These are phyloP conservation scores for Equus przewalskii DNA, from an alignment of 2,113 vertebrate genomes.

Conservation along the genomic window DNA sequence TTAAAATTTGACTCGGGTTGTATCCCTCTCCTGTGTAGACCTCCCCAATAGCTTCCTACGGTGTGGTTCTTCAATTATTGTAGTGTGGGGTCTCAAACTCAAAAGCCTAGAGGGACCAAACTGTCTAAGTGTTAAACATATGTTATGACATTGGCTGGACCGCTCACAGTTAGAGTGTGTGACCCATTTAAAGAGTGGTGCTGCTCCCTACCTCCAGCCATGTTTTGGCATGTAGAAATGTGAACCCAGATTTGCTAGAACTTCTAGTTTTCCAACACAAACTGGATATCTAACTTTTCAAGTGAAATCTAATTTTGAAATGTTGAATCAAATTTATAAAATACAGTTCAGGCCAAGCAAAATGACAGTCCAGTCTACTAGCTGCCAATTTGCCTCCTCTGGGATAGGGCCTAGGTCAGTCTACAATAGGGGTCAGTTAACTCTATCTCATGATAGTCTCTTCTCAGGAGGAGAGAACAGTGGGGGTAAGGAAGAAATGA, in stretches of 20 bases:
- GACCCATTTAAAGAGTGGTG: background rate
- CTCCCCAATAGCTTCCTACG: background rate
- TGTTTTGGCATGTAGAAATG: background rate
- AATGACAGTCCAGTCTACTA: slow-evolving; percentile 9
- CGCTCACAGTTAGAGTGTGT: background rate
- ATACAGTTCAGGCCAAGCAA: slow-evolving; percentile 25
- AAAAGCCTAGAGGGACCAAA: background rate
- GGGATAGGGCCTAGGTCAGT: background rate
- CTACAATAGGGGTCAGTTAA: background rate
- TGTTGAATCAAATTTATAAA: slow-evolving; percentile 47
- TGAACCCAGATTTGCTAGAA: background rate
- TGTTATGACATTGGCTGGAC: background rate
- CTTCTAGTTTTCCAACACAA: slow-evolving; percentile 57
- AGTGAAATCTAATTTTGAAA: slow-evolving; percentile 61
- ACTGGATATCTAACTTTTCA: slow-evolving; percentile 52
- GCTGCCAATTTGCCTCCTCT: slow-evolving; percentile 1
- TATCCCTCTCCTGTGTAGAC: background rate
- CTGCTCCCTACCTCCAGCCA: background rate
- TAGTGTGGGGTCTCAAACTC: background rate
- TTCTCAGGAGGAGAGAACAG: background rate
- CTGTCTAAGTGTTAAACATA: background rate
- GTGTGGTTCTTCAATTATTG: background rate
- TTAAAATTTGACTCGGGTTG: slow-evolving; percentile 27
- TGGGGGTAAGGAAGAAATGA: background rate
- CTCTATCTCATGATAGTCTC: background rate